phyloP scores from a whole-genome alignment of 2,888 invertebrate genomes.

The Eilema griseolum region DNA sequence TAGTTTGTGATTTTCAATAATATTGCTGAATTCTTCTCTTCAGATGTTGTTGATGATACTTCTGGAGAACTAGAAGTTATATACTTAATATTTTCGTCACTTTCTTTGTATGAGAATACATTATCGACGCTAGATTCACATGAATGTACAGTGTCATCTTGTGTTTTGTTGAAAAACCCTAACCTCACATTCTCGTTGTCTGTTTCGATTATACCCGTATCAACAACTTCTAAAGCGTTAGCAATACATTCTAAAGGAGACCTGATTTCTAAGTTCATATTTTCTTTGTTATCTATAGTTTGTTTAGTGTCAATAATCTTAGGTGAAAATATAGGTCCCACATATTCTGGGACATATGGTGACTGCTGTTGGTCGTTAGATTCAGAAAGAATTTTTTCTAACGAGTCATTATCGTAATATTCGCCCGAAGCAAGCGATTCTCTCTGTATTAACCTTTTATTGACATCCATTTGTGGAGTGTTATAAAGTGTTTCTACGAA shows the following conservation, averaged over 20 bases:
- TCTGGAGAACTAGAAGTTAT: constrained; percentile 76
- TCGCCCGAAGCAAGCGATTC: constrained; percentile 41
- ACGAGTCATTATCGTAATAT: constrained; percentile 61
- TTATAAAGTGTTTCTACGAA: constrained; percentile 73
- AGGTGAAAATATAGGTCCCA: constrained; percentile 40
- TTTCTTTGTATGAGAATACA: constrained; percentile 58
- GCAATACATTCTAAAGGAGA: constrained; percentile 40
- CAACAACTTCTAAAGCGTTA: constrained; percentile 42
- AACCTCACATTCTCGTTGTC: constrained; percentile 34
- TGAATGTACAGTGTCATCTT: constrained; percentile 60
- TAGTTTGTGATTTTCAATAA: constrained; percentile 79
- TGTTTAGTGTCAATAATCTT: constrained; percentile 34
- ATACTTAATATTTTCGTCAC: constrained; percentile 54
- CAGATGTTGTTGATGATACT: constrained; percentile 82
- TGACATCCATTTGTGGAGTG: constrained; percentile 77
- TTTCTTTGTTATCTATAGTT: constrained; percentile 61
- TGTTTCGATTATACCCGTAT: constrained; percentile 41
- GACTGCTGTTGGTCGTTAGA: constrained; percentile 52
- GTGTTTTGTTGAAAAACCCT: constrained; percentile 40
- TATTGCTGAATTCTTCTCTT: constrained; percentile 75
- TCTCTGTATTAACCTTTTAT: constrained; percentile 65
- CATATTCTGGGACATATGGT: constrained; percentile 43
- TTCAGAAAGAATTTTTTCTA: constrained; percentile 66
- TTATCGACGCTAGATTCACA: constrained; percentile 69
- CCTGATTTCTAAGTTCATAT: constrained; percentile 44